These are phyloP conservation scores for Ophion slaviceki DNA, from an alignment of 2,888 invertebrate genomes.

Conservation along the genomic window DNA sequence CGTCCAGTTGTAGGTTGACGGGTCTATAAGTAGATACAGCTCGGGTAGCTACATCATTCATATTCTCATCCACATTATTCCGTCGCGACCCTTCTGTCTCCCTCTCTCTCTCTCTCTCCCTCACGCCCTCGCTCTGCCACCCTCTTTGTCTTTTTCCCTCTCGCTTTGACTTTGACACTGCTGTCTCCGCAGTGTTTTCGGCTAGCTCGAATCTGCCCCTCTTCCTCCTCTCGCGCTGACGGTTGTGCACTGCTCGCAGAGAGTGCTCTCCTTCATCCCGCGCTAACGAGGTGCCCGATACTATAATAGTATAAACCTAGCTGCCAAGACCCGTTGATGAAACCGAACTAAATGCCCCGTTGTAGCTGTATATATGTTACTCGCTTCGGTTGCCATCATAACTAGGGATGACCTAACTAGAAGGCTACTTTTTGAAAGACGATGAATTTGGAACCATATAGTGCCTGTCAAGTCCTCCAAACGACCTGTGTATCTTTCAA, in stretches of 20 bases:
- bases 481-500: background rate
- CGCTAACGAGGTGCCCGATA: conserved; percentile 78
- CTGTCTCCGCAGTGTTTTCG: background rate
- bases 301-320: conserved; percentile 73
- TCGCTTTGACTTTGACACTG: too few species aligned
- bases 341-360: conserved; percentile 45
- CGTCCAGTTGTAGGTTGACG: conserved; percentile 80
- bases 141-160: background rate
- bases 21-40: conserved; percentile 81
- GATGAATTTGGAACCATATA: background rate
- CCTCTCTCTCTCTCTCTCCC: conserved; percentile 33
- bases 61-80: conserved; percentile 80
- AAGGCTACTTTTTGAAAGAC: background rate
- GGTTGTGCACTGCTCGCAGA: conserved; percentile 1
- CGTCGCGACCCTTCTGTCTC: conserved; percentile 57
- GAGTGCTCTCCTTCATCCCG: conserved; percentile 71
- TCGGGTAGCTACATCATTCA: conserved; percentile 78
- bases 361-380: background rate
- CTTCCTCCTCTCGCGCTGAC: background rate
- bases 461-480: background rate
- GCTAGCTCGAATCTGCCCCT: background rate
- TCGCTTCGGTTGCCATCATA: background rate
- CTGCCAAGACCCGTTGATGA: conserved; percentile 69
- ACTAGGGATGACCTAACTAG: background rate
- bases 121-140: background rate